Conservation (phyloP, 37 sponge, comb jelly and placozoan species). For the Ianthella basta region DNA sequence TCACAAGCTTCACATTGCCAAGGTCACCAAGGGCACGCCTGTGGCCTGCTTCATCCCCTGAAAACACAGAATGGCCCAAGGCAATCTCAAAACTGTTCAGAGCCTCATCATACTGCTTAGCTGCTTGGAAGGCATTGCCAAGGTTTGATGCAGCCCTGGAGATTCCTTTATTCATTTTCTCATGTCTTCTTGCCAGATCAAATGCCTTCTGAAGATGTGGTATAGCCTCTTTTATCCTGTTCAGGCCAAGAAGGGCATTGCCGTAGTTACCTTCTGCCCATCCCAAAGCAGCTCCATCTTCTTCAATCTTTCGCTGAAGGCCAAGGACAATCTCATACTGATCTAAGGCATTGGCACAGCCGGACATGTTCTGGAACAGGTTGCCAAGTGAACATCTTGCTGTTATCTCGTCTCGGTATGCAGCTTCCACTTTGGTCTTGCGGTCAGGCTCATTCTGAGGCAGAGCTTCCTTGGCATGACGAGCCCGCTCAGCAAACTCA, state of each 20-base stretch:
- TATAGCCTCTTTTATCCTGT: constrained; percentile 56
- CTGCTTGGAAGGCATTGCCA: constrained; percentile 67
- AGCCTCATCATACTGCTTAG: constrained; percentile 51
- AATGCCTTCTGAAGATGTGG: constrained; percentile 56
- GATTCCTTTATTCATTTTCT: constrained; percentile 52
- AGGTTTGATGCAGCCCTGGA: constrained; percentile 71
- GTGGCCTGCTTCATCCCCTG: constrained; percentile 56
- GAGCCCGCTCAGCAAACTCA: background rate
- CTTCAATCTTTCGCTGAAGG: constrained; percentile 29
- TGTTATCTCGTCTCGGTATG: constrained; percentile 32
- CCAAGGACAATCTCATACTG: constrained; percentile 52
- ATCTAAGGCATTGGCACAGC: constrained; percentile 45
- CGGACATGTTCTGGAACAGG: constrained; percentile 58
- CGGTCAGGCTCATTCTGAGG: background rate
- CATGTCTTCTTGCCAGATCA: constrained; percentile 48
- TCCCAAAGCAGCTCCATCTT: constrained; percentile 49
- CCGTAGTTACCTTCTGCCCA: constrained; percentile 87
- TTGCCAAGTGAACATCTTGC: constrained; percentile 69
- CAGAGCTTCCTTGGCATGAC: background rate
- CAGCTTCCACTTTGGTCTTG: background rate
- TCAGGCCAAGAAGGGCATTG: constrained; percentile 67
- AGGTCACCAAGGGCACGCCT: constrained; percentile 76
- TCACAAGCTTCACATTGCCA: constrained; percentile 66
- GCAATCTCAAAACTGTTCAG: constrained; percentile 68
- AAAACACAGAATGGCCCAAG: constrained; percentile 68